Base-by-base conservation (phyloP, 2,113 vertebrate genomes). In the Taurulus bubalis region DNA sequence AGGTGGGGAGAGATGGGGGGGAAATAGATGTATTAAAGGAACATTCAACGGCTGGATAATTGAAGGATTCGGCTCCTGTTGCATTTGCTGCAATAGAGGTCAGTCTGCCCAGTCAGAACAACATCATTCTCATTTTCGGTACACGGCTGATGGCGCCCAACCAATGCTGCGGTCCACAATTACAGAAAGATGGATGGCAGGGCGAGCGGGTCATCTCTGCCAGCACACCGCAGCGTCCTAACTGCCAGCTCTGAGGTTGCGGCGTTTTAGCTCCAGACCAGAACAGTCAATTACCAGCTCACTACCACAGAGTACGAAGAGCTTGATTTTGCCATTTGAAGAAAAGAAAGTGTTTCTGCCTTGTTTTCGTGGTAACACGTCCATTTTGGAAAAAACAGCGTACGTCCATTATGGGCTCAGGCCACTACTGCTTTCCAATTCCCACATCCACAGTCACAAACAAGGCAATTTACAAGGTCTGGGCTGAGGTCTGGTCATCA, bases 391-490 rank as follows among this genome's bases (percentile, higher is more conserved):
- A 77, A 82, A 62, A 8, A 49, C 64, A 15, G 40, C 45, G n/a
- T 58, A 28, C 22, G 5, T 63, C 82, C 82, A 83, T 75, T 74
- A 85, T 62, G 53, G 6, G 42, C 67, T 60, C 67, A 56, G 16
- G 8, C 51, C 78, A 49, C 36, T 38, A 63, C 53, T 71, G 58
- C 67, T 1, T 69, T 85, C 70, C 49, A 66, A 30, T 79, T 70
- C 67, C 66, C 77, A 66, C 76, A 63, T 42, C 14, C 51, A 60
- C 58, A 10, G 68, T 34, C 71, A 56, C 65, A 58, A 70, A 55
- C 51, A 55, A 55, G 8, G 6, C 68, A 64, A 55, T 32, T 71
- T 72, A 38, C 49, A 51, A 14, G 63, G 26, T 26, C 18, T 24
- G 15, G n/a, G 11, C 60, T 7, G 67, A 71, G 60, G 62, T 63